These are phyloP conservation scores for Bruchidius siliquastri DNA, from an alignment of 2,888 invertebrate species.

Conservation along the genomic window DNA sequence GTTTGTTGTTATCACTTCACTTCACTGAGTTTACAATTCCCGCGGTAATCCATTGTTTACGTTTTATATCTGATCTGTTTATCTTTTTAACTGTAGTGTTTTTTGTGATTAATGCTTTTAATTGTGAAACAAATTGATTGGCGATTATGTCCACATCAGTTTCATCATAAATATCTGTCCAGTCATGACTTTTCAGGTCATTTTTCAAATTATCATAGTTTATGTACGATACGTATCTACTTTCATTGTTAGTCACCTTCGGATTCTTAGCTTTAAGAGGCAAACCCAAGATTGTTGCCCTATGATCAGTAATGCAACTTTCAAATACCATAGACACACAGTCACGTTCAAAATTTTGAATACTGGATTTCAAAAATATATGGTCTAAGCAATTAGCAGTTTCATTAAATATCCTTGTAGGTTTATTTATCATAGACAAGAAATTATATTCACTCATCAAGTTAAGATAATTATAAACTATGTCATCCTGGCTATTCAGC, in stretches of 20 bases:
- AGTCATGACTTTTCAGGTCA: constrained; percentile 4
- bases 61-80: background rate
- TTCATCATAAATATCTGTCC: background rate
- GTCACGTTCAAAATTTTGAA: background rate
- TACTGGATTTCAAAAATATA: constrained; percentile 2
- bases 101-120: constrained; percentile 1
- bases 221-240: background rate
- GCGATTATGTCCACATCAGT: too few relatives aligned
- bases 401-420: constrained; percentile 4
- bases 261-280: background rate
- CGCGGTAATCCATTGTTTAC: constrained; percentile 3
- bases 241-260: background rate
- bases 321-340: constrained; percentile 5
- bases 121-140: too few relatives aligned
- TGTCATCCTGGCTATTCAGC: background rate
- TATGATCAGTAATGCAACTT: constrained; percentile 3
- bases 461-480: constrained; percentile 4
- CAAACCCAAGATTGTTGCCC: constrained; percentile 4
- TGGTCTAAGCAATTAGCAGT: constrained; percentile 4
- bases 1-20: too few relatives aligned
- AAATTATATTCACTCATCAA: constrained; percentile 4
- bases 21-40: background rate
- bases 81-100: constrained; percentile 2
- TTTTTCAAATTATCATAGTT: constrained; percentile 2
- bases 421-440: constrained; percentile 2